Base-by-base conservation (phyloP, 2,888 invertebrate genomes). In the Lasioglossum oenotherae region DNA sequence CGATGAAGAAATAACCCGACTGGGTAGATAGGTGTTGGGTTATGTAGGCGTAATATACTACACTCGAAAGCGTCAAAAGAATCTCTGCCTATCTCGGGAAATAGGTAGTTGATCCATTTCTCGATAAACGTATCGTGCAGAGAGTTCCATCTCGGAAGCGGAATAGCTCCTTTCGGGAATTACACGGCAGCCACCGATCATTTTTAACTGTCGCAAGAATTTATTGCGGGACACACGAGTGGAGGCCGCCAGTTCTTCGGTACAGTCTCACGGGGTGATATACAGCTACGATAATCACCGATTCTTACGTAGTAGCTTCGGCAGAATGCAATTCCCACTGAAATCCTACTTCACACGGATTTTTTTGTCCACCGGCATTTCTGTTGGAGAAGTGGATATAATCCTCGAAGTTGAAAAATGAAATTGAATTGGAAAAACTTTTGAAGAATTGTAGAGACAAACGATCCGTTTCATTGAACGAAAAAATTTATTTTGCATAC, bases 161-260 rank as follows among this genome's bases (percentile, higher is more conserved):
- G 27, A 14, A 23, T 35, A 23, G 31, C 46, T 49, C 46, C 80
- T 53, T 41, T 27, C 27, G n/a, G n/a, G 60, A 72, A 78, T 71
- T 44, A 75, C 74, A 74, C 44, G 31, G 53, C n/a, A 5, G n/a
- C 64, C 38, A 78, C 71, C 74, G 69, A 77, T 84, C 84, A 84
- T 80, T 78, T 84, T 60, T 31, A 46, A 72, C 41, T 31, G 74
- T n/a, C 77, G 23, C 19, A 38, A 14, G 19, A 75, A 86, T 81
- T 86, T 78, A 86, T 76, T n/a, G 81, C 64, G 19, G 4, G 38
- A 27, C 49, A 71, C 74, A 81, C 72, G 73, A 83, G 67, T 1
- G 31, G 27, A 64, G 60, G 31, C 31, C 6, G 60, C 31, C 14
- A 6, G 60, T 16, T 31, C 16, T 31, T 31, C 27, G 16, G 27